Base-by-base conservation (phyloP, 2,797 vertebrate genomes). In the Helicolenus hilgendorfi region DNA sequence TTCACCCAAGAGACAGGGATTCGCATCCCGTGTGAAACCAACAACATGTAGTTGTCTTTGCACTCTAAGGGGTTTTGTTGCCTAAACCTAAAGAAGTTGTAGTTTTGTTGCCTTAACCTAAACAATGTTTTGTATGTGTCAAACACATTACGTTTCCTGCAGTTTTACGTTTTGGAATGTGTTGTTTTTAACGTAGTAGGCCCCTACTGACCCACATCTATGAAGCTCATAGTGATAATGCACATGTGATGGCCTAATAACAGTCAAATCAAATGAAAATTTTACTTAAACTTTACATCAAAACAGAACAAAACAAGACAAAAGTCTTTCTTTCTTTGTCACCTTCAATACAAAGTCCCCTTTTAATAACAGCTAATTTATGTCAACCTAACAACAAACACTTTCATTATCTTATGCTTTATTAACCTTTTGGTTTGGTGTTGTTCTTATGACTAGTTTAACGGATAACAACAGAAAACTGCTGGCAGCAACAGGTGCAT, bases 401-500 rank as follows among this genome's bases (percentile, higher is more conserved):
- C 29, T 38, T 49, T 33, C 14, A 29, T 60, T 68, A 27, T 41
- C 11, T 77, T 71, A 9, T 20, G 11, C 58, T 18, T 49, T 24
- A 24, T 2, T 31, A 11, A 55, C 35, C n/a, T 62, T 26, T 35
- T 1, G 10, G 13, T 35, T 45, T 41, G 22, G 15, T n/a, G 60
- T 60, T 45, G 55, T 22, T 29, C 9, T 56, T 55, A 20, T 29
- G 15, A 68, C 38, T 27, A 10, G 6, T 72, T 24, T 3, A 56
- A 27, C 56, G 20, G 15, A 72, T 71, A 22, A 24, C 49, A 45
- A 59, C 24, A 38, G 45, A 26, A 4, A 7, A 27, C 41, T 27
- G 3, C 36, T 65, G 38, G 11, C 7, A 81, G 58, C 74, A 79
- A 83, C 81, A 83, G 68, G 72, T 79, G 71, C 26, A 5, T 22